Evolutionary conservation across 2,888 invertebrate genomes (phyloP).

Genomic region (Eilema sororculum): DNA sequence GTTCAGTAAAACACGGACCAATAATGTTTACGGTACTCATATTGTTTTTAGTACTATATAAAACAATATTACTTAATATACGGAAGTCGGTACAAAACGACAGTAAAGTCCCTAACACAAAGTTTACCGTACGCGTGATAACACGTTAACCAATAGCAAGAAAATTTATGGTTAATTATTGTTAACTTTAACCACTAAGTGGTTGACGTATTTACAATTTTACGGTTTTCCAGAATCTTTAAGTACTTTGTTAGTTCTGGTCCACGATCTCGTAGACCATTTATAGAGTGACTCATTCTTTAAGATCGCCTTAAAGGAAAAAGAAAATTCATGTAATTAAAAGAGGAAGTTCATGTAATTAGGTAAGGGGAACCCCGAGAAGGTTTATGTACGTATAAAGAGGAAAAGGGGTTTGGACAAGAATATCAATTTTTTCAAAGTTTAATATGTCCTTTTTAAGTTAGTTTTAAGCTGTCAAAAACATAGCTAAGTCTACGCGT

Average conservation of each 20-base stretch:
- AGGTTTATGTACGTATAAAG: not conserved
- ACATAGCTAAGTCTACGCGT: too few species aligned
- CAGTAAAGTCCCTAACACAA: not conserved
- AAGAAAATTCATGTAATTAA: not conserved
- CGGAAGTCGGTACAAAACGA: conserved; percentile 2
- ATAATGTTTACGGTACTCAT: conserved; percentile 16
- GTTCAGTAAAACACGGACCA: conserved; percentile 20
- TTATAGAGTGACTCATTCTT: not conserved
- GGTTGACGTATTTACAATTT: too few species aligned
- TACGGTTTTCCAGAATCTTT: too few species aligned
- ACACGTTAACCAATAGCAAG: not conserved
- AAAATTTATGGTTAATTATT: not conserved
- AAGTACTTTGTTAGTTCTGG: not conserved
- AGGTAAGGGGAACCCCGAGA: not conserved
- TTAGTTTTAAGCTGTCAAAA: too few species aligned
- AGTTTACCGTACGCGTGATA: not conserved
- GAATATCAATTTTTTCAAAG: too few species aligned
- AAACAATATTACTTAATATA: conserved; percentile 9
- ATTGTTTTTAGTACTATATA: conserved; percentile 13
- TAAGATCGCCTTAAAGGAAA: not conserved
- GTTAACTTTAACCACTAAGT: not conserved
- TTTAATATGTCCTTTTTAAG: too few species aligned
- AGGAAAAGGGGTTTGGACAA: not conserved
- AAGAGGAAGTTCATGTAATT: not conserved
- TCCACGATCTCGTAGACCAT: not conserved